Evolutionary conservation across 2,888 invertebrate species (phyloP).

Genomic region (Coelopa pilipes): DNA sequence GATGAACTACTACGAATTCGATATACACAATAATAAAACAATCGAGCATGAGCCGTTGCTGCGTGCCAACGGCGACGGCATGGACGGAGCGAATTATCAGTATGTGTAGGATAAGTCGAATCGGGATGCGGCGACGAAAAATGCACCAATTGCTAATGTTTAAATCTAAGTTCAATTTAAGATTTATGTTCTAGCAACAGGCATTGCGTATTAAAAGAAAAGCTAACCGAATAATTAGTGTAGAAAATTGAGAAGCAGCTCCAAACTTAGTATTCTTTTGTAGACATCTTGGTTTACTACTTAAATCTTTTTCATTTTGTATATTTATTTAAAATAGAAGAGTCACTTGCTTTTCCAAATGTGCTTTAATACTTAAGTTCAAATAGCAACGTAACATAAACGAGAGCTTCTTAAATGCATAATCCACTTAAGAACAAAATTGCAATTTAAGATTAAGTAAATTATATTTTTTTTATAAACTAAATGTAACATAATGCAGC

Average conservation of each 20-base stretch:
- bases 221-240: constrained; percentile 1
- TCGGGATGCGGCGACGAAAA: constrained; percentile 65
- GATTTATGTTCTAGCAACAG: not conserved
- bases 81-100: constrained; percentile 70
- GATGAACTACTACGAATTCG: constrained; percentile 75
- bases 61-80: constrained; percentile 58
- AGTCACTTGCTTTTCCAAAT: constrained; percentile 21
- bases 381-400: constrained; percentile 12
- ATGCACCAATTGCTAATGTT: constrained; percentile 63
- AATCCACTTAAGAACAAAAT: constrained; percentile 15
- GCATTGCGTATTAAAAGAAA: not conserved
- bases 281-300: constrained; percentile 36
- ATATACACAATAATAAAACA: constrained; percentile 67
- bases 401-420: not conserved
- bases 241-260: constrained; percentile 14
- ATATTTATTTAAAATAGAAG: constrained; percentile 31
- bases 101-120: constrained; percentile 72
- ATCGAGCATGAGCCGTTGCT: constrained; percentile 76
- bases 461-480: not conserved
- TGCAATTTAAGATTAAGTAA: not conserved
- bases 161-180: constrained; percentile 45
- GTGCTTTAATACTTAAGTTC: constrained; percentile 33
- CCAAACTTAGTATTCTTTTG: constrained; percentile 32
- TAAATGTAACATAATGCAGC: not conserved
- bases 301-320: constrained; percentile 37